phyloP scores from a whole-genome alignment of 2,113 vertebrate genomes.

The Myrmophylax atrothorax region DNA sequence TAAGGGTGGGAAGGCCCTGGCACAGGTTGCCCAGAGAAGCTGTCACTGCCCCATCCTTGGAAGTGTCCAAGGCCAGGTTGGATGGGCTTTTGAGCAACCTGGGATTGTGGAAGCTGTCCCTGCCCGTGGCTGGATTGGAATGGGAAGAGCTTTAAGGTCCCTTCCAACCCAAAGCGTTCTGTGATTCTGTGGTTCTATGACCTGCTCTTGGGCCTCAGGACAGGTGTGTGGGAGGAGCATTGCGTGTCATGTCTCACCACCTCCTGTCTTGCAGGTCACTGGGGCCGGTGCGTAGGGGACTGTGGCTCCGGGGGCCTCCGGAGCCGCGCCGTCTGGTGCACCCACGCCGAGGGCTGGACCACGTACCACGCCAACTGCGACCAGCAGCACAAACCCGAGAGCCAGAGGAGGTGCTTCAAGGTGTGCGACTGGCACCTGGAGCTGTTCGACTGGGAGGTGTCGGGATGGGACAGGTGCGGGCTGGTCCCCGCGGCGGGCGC shows the following conservation, averaged over 20 bases:
- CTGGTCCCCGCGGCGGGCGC: constrained; percentile 69
- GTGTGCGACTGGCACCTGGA: constrained; percentile 94
- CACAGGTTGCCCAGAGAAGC: rapidly evolving
- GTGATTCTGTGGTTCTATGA: rapidly evolving
- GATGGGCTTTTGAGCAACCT: rapidly evolving
- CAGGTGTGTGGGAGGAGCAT: rapidly evolving
- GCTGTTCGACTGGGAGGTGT: constrained; percentile 91
- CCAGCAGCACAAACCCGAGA: constrained; percentile 81
- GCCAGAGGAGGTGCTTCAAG: constrained; percentile 88
- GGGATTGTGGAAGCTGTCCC: rapidly evolving
- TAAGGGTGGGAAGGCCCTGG: neutral
- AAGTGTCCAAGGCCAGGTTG: neutral
- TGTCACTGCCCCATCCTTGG: neutral
- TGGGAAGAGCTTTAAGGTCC: rapidly evolving
- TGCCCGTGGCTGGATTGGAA: neutral
- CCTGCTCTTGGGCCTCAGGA: rapidly evolving
- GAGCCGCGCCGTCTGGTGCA: constrained; percentile 89
- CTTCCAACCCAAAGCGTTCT: rapidly evolving
- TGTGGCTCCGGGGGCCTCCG: constrained; percentile 88
- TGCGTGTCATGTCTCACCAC: neutral
- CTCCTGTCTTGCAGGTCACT: constrained; percentile 82
- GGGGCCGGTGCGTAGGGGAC: constrained; percentile 90
- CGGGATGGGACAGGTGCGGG: constrained; percentile 85
- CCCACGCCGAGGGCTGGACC: constrained; percentile 91
- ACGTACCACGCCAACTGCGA: constrained; percentile 87